Evolutionary conservation across 2,797 vertebrate genomes (phyloP).

Genomic region (Rhynchotus rufescens): DNA sequence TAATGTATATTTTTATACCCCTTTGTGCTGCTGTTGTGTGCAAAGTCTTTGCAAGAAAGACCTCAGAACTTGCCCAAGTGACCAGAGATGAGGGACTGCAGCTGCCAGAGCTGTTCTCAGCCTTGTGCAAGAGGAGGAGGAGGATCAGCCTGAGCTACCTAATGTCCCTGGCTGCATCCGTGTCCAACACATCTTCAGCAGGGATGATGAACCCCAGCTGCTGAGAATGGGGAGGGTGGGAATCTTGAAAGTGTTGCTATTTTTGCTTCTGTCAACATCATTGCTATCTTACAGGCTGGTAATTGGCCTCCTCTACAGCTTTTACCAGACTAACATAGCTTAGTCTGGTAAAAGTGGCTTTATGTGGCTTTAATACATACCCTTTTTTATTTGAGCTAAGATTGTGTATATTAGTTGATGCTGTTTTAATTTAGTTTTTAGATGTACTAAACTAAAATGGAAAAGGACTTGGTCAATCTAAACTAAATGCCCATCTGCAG

Average conservation of each 20-base stretch:
- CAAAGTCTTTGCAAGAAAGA: background rate
- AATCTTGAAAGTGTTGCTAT: background rate
- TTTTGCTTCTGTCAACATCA: background rate
- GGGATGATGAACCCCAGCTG: background rate
- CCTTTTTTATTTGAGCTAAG: background rate
- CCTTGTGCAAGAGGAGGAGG: background rate
- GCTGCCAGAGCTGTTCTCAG: background rate
- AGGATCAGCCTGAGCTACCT: background rate
- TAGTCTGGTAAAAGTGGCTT: too few species aligned
- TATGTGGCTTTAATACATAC: background rate
- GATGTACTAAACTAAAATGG: background rate
- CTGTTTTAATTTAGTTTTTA: background rate
- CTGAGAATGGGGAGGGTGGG: background rate
- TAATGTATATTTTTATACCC: background rate
- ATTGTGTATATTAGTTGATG: background rate
- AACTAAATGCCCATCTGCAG: background rate
- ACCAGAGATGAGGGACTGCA: background rate
- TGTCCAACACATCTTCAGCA: background rate
- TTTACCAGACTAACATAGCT: background rate
- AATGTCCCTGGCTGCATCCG: background rate
- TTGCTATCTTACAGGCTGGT: background rate
- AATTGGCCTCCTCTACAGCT: background rate
- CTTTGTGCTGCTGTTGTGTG: fast-evolving
- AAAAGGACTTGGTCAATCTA: background rate
- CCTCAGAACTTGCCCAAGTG: background rate